Evolutionary conservation across 2,113 vertebrate genomes (phyloP).

Genomic region (Hystrix brachyura): DNA sequence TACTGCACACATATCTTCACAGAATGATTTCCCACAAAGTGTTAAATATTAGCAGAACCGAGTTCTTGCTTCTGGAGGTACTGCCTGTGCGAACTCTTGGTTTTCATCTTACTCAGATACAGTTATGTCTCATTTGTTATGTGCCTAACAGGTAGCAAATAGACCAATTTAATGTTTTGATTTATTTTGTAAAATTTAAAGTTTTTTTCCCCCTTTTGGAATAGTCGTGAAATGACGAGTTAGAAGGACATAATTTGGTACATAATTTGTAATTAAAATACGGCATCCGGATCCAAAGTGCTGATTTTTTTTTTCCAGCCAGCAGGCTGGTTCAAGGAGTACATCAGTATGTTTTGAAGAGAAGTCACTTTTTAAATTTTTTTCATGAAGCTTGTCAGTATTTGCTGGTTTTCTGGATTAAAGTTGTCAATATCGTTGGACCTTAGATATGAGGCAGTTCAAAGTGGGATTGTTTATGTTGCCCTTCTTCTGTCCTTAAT

Average conservation of each 20-base stretch:
- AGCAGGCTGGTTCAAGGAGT: neutral
- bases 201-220: neutral
- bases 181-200: conserved; percentile 48
- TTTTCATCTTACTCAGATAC: conserved; percentile 50
- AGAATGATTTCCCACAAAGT: conserved; percentile 59
- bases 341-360: conserved; percentile 34
- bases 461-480: conserved; percentile 13
- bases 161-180: conserved; percentile 2
- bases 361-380: conserved; percentile 26
- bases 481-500: neutral
- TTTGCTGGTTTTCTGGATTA: conserved; percentile 40
- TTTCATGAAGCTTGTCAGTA: neutral
- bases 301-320: neutral
- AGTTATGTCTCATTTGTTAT: conserved; percentile 9
- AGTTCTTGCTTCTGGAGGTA: neutral
- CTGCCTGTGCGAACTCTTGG: neutral
- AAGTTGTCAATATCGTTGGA: neutral
- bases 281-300: conserved; percentile 11
- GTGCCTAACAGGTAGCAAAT: neutral
- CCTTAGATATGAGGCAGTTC: conserved; percentile 33
- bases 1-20: neutral
- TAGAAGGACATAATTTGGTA: neutral
- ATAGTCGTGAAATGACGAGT: conserved; percentile 21
- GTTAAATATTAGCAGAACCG: conserved; percentile 25
- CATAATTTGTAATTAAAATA: conserved; percentile 51